These are phyloP conservation scores for Chrysogorgia sp. DNA, from an alignment of 92 coral and sea anemone species.

Conservation along the genomic window DNA sequence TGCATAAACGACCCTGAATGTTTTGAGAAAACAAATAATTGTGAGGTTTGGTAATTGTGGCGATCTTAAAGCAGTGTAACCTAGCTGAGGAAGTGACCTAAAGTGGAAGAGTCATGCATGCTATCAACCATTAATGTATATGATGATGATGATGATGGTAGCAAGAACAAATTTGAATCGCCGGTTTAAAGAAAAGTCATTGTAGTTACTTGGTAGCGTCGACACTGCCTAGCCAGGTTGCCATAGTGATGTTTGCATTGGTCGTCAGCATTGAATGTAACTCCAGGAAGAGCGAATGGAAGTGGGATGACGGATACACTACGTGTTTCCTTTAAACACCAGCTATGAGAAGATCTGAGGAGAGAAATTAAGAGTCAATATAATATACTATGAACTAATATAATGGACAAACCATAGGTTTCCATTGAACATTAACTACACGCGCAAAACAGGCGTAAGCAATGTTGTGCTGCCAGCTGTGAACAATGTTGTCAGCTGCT, in stretches of 20 bases:
- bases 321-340: slow-evolving; percentile 65
- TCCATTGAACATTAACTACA: too few relatives aligned
- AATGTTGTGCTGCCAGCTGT: too few relatives aligned
- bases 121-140: not conserved
- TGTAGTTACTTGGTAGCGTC: slow-evolving; percentile 68
- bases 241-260: slow-evolving; percentile 94
- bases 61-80: not conserved
- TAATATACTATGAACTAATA: not conserved
- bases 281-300: slow-evolving; percentile 76
- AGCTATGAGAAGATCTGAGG: slow-evolving; percentile 71
- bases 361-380: not conserved
- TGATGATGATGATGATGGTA: not conserved
- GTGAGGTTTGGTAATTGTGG: too few relatives aligned
- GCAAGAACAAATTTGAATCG: not conserved
- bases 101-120: not conserved
- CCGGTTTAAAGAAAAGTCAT: too few relatives aligned
- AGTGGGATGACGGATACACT: slow-evolving; percentile 51
- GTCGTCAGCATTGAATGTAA: slow-evolving; percentile 82
- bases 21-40: too few relatives aligned
- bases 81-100: not conserved
- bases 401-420: not conserved
- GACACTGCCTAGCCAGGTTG: slow-evolving; percentile 88
- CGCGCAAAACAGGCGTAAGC: too few relatives aligned
- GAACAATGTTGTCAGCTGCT: too few relatives aligned
- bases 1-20: slow-evolving; percentile 72